A percentile compares a stretch with the other conserved stretches of the same genome.
phyloP scores from a whole-genome alignment of 2,113 vertebrate species.

The Parus major region DNA sequence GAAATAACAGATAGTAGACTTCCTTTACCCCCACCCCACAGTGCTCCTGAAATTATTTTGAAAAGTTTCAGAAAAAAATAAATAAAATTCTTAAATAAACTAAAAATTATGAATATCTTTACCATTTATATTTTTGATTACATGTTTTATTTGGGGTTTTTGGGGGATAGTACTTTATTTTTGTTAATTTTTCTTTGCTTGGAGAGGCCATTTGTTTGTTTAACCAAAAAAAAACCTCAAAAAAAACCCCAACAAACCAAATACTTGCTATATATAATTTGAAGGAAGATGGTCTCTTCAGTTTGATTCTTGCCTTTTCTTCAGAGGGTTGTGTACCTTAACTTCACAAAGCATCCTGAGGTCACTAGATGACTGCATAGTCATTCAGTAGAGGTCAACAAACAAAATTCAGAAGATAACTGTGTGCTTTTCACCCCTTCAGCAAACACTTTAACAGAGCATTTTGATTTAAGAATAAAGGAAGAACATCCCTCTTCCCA shows the following conservation, averaged over 20 bases:
- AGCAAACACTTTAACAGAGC: neutral
- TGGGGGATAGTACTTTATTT: neutral
- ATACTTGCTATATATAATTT: neutral
- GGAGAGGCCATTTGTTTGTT: neutral
- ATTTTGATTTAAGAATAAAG: conserved; percentile 6
- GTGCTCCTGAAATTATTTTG: neutral
- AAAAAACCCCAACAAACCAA: too few species aligned
- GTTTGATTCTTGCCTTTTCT: neutral
- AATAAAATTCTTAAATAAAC: neutral
- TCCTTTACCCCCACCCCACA: neutral
- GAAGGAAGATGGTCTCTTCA: neutral
- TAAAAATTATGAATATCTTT: neutral
- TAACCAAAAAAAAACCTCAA: neutral
- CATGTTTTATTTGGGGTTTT: neutral
- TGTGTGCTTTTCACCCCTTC: neutral
- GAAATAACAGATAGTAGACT: neutral
- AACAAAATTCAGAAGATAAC: neutral
- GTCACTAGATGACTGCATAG: neutral
- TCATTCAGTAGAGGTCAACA: neutral
- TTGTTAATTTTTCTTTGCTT: neutral
- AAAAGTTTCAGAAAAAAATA: neutral
- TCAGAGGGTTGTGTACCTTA: neutral
- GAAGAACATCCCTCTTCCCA: neutral
- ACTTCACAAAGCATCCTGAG: neutral
- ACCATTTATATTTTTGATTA: neutral